Evolutionary conservation across 1,140 invertebrate genomes (phyloP), one percentile per base, ranked within the genome.

Genomic region (Drosophila obscura): DNA sequence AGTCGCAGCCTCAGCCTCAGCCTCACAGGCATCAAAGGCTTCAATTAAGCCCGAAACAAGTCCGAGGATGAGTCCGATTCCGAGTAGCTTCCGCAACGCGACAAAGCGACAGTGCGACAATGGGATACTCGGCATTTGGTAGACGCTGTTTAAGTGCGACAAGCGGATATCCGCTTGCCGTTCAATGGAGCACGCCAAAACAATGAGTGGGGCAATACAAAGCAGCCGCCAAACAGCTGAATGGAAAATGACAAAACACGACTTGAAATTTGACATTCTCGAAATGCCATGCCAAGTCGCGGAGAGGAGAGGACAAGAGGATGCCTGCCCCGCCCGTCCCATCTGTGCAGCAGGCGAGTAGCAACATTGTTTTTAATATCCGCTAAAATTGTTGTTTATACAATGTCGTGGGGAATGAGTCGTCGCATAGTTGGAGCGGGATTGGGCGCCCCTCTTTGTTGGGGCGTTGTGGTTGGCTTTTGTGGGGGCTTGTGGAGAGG

Each of bases 351-450:
- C 35, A 35, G 31, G 46, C 56, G 71, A 64, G 66, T 65, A 68
- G 83, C 82, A 88, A 87, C 82, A 88, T 87, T 87, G 83, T 87
- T 87, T 87, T 87, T 88, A 87, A 87, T 87, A 87, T 87, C 82
- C 82, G 82, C 83, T 88, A 72, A 87, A 88, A 88, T 88, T 87
- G 82, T 87, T 87, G 83, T 87, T 88, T 87, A 87, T 87, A 87
- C 82, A 79, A 88, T 87, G 83, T 87, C 79, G 66, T 53, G 11
- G 55, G 52, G 83, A 78, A 88, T 88, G 78, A 71, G 81, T 50
- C 67, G 81, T 48, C 67, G 64, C 72, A 80, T 80, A 66, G 82
- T 74, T 81, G 59, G 16, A 15, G 48, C 31, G 9, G 31, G 31
- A 35, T 9, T 11, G 31, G 31, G 9, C 3, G 8, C 28, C 31